Base-by-base conservation (phyloP, 2,888 invertebrate genomes). In the Agrochola macilenta region DNA sequence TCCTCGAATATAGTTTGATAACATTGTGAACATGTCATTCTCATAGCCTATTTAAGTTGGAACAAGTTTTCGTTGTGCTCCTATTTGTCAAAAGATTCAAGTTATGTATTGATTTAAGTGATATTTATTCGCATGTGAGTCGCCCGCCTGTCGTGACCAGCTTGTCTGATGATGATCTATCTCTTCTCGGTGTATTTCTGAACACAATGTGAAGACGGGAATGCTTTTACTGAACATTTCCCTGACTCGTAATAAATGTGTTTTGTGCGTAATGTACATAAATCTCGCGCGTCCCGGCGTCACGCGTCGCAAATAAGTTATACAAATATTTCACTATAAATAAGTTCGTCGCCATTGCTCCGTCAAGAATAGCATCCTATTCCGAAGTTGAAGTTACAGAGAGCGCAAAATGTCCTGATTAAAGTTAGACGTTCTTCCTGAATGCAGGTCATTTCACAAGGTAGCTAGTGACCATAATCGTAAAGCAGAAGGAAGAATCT, bases 221-320 rank as follows among this genome's bases (percentile, higher is more conserved):
- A 76, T 72, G 76, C 76, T 81, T 71, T 81, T 63, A 71, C 70
- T 54, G 69, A 60, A 72, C 60, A 69, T 60, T 64, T 43, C 30
- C 17, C 12, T 52, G 60, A 70, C n/a, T 82, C 46, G 30, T 23
- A 69, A 78, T 72, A 66, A 81, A 77, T 81, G 71, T 76, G 76
- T 65, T 70, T 78, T 68, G 70, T 70, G 65, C 60, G 82, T 77
- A 72, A 70, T 73, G 57, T 70, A 74, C 81, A 78, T 81, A 73
- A 82, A 81, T 78, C 65, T 63, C 46, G 54, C 52, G 69, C 61
- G 82, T 81, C 76, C 12, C 49, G 49, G 63, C 81, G 81, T 81
- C 77, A 69, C 82, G 52, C 77, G 69, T 70, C 78, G 49, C 69
- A 65, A 52, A 72, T 77, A 77, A 81, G 73, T 73, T 66, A n/a